These are phyloP conservation scores for Anas platyrhynchos DNA, from an alignment of 2,113 vertebrate species.

Conservation along the genomic window DNA sequence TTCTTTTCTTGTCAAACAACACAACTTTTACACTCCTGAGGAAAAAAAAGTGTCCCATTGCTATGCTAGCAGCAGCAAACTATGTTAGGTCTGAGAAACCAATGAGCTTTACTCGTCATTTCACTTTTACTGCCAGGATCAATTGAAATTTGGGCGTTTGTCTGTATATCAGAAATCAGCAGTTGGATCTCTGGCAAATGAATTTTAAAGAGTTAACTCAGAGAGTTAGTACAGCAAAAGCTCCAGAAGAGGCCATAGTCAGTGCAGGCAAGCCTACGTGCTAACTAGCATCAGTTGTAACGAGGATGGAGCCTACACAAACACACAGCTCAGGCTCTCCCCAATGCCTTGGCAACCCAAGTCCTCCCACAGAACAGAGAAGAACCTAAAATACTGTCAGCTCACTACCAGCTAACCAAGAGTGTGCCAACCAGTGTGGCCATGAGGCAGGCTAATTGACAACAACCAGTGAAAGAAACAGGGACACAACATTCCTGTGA, in stretches of 20 bases:
- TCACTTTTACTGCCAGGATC: not conserved
- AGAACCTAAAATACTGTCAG: not conserved
- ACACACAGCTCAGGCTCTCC: not conserved
- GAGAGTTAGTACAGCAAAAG: not conserved
- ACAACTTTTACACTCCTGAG: not conserved
- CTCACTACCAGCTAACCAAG: not conserved
- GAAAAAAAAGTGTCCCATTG: not conserved
- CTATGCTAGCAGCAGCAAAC: not conserved
- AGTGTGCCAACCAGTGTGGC: not conserved
- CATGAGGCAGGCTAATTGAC: not conserved
- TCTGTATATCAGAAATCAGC: not conserved
- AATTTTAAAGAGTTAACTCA: not conserved
- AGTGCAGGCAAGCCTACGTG: not conserved
- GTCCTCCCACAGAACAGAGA: not conserved
- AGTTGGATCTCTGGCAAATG: not conserved
- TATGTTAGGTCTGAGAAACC: not conserved
- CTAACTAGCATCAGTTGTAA: not conserved
- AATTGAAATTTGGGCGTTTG: not conserved
- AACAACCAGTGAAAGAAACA: not conserved
- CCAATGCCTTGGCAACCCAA: not conserved
- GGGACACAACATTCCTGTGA: not conserved
- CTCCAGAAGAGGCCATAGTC: not conserved
- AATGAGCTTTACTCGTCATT: not conserved
- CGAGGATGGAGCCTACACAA: not conserved
- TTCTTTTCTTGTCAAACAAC: not conserved